Conservation (phyloP, 2,113 vertebrate species). For the Cygnus atratus region DNA sequence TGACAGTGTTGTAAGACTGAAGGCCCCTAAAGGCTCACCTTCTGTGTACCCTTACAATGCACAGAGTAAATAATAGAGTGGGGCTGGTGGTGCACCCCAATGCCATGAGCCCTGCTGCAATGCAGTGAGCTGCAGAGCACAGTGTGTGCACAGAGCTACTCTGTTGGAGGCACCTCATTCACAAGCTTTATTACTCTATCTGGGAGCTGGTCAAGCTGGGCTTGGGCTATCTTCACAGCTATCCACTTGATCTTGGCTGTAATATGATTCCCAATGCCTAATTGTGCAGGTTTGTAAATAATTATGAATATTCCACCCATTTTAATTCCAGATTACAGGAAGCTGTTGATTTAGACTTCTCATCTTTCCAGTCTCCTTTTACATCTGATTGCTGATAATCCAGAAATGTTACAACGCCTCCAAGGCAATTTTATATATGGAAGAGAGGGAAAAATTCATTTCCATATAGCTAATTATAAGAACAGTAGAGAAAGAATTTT, state of each 20-base stretch:
- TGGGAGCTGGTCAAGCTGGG: neutral
- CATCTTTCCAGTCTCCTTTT: neutral
- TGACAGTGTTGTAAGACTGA: neutral
- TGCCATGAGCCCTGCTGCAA: rapidly evolving
- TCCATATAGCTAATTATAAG: neutral
- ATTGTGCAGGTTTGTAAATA: neutral
- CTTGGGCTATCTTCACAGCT: neutral
- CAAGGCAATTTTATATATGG: neutral
- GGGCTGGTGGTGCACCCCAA: neutral
- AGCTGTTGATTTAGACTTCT: neutral
- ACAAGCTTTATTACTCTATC: neutral
- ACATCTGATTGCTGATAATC: neutral
- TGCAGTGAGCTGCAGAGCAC: neutral
- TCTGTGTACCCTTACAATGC: neutral
- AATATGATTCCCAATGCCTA: neutral
- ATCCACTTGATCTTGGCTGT: neutral
- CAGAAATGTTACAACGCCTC: neutral
- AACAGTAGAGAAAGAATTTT: neutral
- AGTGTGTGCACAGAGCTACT: neutral
- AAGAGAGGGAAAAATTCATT: neutral
- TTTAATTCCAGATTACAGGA: neutral
- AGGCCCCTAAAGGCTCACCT: neutral
- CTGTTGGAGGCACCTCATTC: neutral
- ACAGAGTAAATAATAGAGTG: neutral
- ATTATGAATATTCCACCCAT: neutral